A percentile compares a stretch with the other conserved stretches of the same genome.
Conservation (phyloP, 2,888 invertebrate species). For the Rugalucina vietnamica region DNA sequence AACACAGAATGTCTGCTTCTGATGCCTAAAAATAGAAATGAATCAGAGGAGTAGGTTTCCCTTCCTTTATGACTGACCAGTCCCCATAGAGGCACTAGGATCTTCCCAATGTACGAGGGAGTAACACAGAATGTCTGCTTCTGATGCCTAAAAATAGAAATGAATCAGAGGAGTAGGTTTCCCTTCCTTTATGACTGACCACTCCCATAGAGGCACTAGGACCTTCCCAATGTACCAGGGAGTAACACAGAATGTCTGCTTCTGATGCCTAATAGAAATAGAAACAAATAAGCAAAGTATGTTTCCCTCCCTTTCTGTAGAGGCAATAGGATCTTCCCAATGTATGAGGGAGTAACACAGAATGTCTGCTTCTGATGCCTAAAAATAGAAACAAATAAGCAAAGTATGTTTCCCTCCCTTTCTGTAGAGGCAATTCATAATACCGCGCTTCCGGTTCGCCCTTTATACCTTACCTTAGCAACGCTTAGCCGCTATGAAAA, state of each 20-base stretch:
- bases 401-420: no score
- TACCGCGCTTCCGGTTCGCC: no score
- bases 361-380: conserved; percentile 65
- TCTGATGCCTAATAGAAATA: conserved; percentile 71
- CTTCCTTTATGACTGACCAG: conserved; percentile 88
- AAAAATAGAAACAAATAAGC: background rate
- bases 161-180: conserved; percentile 88
- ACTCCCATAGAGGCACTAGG: conserved; percentile 84
- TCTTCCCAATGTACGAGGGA: conserved; percentile 59
- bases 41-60: conserved; percentile 89
- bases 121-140: conserved; percentile 67
- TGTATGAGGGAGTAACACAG: conserved; percentile 81
- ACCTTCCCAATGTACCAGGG: conserved; percentile 83
- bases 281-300: background rate
- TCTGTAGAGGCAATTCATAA: no score
- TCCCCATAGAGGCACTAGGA: conserved; percentile 84
- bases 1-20: conserved; percentile 77
- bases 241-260: conserved; percentile 77
- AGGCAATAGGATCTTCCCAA: conserved; percentile 81
- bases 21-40: conserved; percentile 71
- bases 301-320: no score
- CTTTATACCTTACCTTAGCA: no score
- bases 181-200: conserved; percentile 90
- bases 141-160: background rate
- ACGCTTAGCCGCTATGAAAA: no score